phyloP scores from a whole-genome alignment of 2,888 invertebrate species.

The Heliconius ethilla region DNA sequence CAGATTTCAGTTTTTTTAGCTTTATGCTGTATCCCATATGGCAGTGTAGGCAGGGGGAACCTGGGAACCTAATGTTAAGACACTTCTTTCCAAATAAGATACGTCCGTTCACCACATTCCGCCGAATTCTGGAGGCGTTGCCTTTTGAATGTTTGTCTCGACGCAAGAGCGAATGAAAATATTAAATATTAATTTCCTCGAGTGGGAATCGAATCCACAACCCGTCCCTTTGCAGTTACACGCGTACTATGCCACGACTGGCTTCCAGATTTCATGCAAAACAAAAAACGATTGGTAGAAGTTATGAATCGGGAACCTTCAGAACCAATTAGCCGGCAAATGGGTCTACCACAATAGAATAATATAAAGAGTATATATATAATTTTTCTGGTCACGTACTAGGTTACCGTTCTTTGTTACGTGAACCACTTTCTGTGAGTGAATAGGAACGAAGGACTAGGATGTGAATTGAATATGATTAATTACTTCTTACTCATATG shows the following conservation, averaged over 20 bases:
- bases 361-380: conserved; percentile 68
- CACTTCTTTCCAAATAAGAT: too few species aligned
- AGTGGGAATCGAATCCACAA: too few species aligned
- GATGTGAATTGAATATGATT: conserved; percentile 77
- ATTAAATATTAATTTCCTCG: too few species aligned
- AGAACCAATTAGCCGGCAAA: conserved; percentile 73
- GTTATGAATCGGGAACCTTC: conserved; percentile 58
- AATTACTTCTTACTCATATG: conserved; percentile 70
- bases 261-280: conserved; percentile 62
- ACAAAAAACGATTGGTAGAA: conserved; percentile 47
- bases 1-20: conserved; percentile 47
- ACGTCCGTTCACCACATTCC: too few species aligned
- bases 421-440: conserved; percentile 79
- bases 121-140: too few species aligned
- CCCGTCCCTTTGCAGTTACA: too few species aligned
- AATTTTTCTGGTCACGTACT: conserved; percentile 79
- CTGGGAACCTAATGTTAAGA: too few species aligned
- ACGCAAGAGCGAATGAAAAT: too few species aligned
- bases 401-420: conserved; percentile 79
- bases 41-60: too few species aligned
- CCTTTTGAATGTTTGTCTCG: too few species aligned
- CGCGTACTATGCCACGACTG: too few species aligned
- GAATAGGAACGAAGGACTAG: conserved; percentile 69
- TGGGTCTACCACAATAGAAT: conserved; percentile 69
- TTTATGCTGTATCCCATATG: too few species aligned